These are phyloP conservation scores for Blastobasis lacticolella DNA, from an alignment of 2,888 invertebrate species.

Conservation along the genomic window DNA sequence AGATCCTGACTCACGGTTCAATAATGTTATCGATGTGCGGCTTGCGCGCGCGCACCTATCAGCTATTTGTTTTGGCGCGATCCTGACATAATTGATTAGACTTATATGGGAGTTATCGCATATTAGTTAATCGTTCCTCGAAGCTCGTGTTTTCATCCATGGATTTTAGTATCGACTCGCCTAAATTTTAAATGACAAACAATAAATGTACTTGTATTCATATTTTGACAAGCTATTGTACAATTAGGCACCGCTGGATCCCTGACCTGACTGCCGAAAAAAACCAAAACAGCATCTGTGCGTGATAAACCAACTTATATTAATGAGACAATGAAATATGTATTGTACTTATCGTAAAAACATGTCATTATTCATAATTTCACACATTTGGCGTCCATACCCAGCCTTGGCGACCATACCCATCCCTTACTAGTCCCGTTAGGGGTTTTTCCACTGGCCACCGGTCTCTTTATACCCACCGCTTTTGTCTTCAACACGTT, in stretches of 20 bases:
- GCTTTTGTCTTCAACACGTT: constrained; percentile 42
- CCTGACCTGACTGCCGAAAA: too few species aligned
- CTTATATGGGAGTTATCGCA: constrained; percentile 10
- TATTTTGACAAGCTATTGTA: too few species aligned
- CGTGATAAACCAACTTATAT: too few species aligned
- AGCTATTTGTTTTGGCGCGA: constrained; percentile 35
- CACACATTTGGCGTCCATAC: not conserved
- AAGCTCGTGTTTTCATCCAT: not conserved
- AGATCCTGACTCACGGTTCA: constrained; percentile 39
- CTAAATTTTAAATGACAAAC: too few species aligned
- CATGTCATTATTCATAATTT: not conserved
- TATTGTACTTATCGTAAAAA: not conserved
- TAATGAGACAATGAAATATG: too few species aligned
- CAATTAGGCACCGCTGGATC: too few species aligned
- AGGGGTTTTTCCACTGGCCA: not conserved
- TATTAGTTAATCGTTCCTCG: not conserved
- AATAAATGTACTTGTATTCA: too few species aligned
- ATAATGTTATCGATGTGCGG: constrained; percentile 39
- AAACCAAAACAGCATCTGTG: too few species aligned
- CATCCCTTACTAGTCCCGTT: not conserved
- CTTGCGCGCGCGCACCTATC: too few species aligned
- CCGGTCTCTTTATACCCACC: constrained; percentile 21
- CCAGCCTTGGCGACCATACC: not conserved
- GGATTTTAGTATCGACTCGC: not conserved
- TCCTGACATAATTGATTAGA: constrained; percentile 10